Evolutionary conservation across 1,140 invertebrate species (phyloP), one percentile per base, ranked within the genome.

Genomic region (Drosophila parabipectinata): DNA sequence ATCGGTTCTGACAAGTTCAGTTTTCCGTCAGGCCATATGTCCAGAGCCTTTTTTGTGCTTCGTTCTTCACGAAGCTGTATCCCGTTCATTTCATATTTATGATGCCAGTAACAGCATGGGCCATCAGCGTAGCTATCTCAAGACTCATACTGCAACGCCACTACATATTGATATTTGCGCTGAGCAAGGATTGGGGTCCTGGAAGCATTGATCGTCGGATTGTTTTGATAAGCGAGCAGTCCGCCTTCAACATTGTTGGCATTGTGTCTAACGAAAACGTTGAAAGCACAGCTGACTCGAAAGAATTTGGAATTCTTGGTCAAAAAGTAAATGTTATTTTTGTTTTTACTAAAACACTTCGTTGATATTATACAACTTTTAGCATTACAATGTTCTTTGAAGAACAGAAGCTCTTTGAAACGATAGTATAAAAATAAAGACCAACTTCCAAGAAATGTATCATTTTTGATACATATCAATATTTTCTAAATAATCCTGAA

Each of bases 1-100:
- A 92, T 95, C 21, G 91, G 94, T 87, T 92, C 97, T 0, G 98
- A 99, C 92, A 96, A 98, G 80, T 99, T 96, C 90, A 98, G 98
- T 34, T 99, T 99, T 92, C 98, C 98, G 26, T 99, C 98, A 0
- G 98, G 98, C 1, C 98, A 99, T 92, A 94, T 97, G 1, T 98
- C 97, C n/a, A 92, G 98, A 79, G 94, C 97, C 8, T 93, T 95
- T 9, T 95, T 97, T 85, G 92, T 99, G 12, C 93, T 95, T 1
- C 94, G 48, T 96, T 97, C 79, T 95, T 96, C 61, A 93, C 94
- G 0, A 92, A 93, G 69, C 75, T 96, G 8, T 94, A 94, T 92
- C 94, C 95, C 0, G 55, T 96, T 1, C 91, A 94, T 15, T 84
- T 94, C 8, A 76, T 96, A 44, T 94, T 94, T 30, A 91, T 93